A percentile compares a stretch with the other conserved stretches of the same genome.
phyloP scores from a whole-genome alignment of 2,797 vertebrate genomes.

The Gymnodraco acuticeps region DNA sequence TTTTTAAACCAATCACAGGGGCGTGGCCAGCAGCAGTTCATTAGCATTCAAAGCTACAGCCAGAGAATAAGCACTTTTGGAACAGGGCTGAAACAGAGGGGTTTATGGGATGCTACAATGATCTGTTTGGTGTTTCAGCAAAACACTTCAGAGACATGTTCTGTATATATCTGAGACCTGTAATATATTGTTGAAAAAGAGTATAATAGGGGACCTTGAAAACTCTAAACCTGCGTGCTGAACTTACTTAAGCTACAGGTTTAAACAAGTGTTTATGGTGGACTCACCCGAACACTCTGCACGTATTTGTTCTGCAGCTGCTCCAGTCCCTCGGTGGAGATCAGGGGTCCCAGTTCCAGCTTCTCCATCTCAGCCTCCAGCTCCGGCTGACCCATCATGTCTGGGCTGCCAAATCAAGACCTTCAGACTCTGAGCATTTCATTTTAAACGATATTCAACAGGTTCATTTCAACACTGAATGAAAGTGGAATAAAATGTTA shows the following conservation, averaged over 20 bases:
- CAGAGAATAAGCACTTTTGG: too few species aligned
- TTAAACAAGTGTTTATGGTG: background rate
- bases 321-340: slow-evolving; percentile 89
- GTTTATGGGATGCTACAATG: too few species aligned
- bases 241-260: background rate
- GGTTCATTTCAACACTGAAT: background rate
- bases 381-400: slow-evolving; percentile 94
- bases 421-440: slow-evolving; percentile 14
- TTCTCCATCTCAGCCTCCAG: slow-evolving; percentile 87
- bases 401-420: slow-evolving; percentile 80
- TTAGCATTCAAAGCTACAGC: too few species aligned
- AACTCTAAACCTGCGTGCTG: background rate
- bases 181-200: too few species aligned
- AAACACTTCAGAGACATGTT: too few species aligned
- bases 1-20: too few species aligned
- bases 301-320: slow-evolving; percentile 92
- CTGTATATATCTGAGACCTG: too few species aligned
- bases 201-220: too few species aligned
- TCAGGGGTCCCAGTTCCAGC: slow-evolving; percentile 87
- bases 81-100: too few species aligned
- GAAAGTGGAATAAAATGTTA: background rate
- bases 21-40: too few species aligned
- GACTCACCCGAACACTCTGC: slow-evolving; percentile 89
- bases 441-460: background rate
- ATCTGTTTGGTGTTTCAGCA: too few species aligned